phyloP scores from a whole-genome alignment of 2,113 vertebrate genomes.

The Suncus etruscus region DNA sequence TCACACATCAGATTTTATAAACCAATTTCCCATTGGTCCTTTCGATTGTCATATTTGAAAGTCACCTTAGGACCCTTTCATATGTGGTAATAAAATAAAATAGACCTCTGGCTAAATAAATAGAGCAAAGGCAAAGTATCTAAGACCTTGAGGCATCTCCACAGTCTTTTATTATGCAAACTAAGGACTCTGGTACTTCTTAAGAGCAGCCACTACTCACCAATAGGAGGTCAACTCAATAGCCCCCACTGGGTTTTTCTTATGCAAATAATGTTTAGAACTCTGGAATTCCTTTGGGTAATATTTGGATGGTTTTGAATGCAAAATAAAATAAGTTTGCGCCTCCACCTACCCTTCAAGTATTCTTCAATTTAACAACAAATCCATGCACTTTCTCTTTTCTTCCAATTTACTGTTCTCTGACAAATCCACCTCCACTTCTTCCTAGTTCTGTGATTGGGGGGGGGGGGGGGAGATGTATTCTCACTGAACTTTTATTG shows the following conservation, averaged over 20 bases:
- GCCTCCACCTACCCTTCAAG: not conserved
- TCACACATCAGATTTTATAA: not conserved
- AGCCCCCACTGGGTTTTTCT: not conserved
- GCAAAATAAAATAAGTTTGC: slow-evolving; percentile 34
- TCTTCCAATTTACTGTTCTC: not conserved
- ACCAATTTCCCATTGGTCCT: not conserved
- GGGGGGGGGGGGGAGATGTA: not conserved
- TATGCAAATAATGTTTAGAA: not conserved
- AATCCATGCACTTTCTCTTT: not conserved
- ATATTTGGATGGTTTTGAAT: not conserved
- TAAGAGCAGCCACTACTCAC: not conserved
- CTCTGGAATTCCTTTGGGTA: not conserved
- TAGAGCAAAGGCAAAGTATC: not conserved
- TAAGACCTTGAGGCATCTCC: not conserved
- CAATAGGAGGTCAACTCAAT: not conserved
- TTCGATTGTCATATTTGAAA: slow-evolving; percentile 2
- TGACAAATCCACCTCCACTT: not conserved
- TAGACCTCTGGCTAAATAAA: not conserved
- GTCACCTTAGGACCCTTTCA: not conserved
- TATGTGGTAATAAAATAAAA: not conserved
- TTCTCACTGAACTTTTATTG: slow-evolving; percentile 12
- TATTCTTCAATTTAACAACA: not conserved
- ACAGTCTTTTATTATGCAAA: not conserved
- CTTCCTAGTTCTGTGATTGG: not conserved
- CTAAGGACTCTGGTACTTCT: not conserved